Conservation (phyloP, 2,888 invertebrate species). For the Phalera bucephala region DNA sequence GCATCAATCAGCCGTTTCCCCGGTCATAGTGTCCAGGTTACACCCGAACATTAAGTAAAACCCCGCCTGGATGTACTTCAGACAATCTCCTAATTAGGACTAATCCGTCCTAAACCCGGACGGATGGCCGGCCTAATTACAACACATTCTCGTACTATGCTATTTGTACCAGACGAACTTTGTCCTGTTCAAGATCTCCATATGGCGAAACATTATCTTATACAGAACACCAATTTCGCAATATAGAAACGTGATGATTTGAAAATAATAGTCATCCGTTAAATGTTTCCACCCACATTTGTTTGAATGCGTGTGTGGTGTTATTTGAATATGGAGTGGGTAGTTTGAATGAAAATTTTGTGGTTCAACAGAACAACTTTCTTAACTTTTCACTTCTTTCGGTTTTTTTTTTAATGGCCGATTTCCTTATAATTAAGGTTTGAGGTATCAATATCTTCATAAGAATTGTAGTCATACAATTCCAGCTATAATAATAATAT, state of each 20-base stretch:
- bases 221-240: neutral
- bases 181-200: constrained; percentile 24
- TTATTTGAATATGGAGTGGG: constrained; percentile 3
- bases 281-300: neutral
- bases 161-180: constrained; percentile 29
- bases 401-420: constrained; percentile 4
- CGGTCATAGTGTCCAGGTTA: too few species aligned
- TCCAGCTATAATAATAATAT: too few species aligned
- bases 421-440: too few species aligned
- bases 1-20: too few species aligned
- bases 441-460: too few species aligned
- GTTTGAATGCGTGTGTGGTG: neutral
- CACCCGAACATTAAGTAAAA: too few species aligned
- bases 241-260: neutral
- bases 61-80: too few species aligned
- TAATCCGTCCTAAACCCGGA: too few species aligned
- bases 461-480: too few species aligned
- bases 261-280: neutral
- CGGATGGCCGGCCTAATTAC: too few species aligned
- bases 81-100: too few species aligned
- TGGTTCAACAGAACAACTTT: constrained; percentile 9
- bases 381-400: constrained; percentile 12
- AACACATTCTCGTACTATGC: constrained; percentile 23
- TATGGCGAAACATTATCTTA: neutral
- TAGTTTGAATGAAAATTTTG: constrained; percentile 2